Evolutionary conservation across 2,888 invertebrate species (phyloP).

Genomic region (Malachius bipustulatus): DNA sequence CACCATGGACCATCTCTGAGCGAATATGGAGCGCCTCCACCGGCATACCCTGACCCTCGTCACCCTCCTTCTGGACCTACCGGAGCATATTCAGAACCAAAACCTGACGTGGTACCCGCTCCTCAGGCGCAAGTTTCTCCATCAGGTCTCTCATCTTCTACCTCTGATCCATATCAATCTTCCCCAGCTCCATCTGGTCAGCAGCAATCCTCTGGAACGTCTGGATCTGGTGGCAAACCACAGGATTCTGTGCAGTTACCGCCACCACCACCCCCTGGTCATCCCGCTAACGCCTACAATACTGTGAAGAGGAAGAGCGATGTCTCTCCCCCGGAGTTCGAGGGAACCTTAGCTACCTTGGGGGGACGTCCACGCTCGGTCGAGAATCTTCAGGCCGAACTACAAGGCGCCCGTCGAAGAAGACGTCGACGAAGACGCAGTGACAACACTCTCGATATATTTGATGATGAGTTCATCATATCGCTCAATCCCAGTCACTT

Average conservation of each 20-base stretch:
- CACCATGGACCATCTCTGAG: constrained; percentile 36
- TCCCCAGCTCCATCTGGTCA: constrained; percentile 44
- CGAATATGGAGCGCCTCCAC: constrained; percentile 68
- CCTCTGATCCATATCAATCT: constrained; percentile 51
- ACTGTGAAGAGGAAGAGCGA: constrained; percentile 72
- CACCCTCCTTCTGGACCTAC: constrained; percentile 78
- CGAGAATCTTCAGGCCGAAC: constrained; percentile 67
- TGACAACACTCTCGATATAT: no score
- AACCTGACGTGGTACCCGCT: constrained; percentile 66
- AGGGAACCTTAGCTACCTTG: constrained; percentile 67
- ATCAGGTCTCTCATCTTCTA: constrained; percentile 50
- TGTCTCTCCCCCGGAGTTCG: constrained; percentile 51
- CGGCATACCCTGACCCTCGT: constrained; percentile 76
- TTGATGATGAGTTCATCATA: constrained; percentile 48
- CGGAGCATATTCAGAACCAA: constrained; percentile 72
- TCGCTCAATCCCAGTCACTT: constrained; percentile 50
- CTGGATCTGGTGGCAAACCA: no score
- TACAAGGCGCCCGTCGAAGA: constrained; percentile 60
- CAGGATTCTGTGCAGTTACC: constrained; percentile 73
- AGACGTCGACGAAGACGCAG: no score
- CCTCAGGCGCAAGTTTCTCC: constrained; percentile 67
- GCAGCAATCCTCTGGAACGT: constrained; percentile 48
- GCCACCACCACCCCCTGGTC: constrained; percentile 76
- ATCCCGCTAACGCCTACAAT: constrained; percentile 64
- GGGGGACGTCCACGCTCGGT: constrained; percentile 83